These are phyloP conservation scores for Arothron firmamentum DNA, from an alignment of 2,113 vertebrate genomes.

Conservation along the genomic window DNA sequence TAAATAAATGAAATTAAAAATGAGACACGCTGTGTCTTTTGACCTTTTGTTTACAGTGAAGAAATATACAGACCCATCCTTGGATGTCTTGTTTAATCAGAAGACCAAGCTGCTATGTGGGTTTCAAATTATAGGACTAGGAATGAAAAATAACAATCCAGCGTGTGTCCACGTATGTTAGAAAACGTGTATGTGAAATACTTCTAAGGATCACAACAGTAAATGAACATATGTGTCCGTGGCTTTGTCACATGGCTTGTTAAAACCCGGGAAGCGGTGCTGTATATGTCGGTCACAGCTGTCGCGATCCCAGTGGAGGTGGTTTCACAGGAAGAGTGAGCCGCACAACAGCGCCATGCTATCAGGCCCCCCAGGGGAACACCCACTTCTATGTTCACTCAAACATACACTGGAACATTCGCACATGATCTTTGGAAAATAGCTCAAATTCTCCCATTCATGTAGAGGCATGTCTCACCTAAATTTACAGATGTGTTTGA, in stretches of 20 bases:
- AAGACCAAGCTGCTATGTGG: constrained; percentile 23
- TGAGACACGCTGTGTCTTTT: constrained; percentile 37
- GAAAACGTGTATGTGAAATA: constrained; percentile 31
- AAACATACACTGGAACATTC: constrained; percentile 31
- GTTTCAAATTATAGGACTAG: constrained; percentile 22
- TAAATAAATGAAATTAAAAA: constrained; percentile 76
- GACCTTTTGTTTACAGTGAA: constrained; percentile 27
- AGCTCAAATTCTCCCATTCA: constrained; percentile 55
- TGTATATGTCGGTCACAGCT: constrained; percentile 75
- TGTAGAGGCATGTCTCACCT: constrained; percentile 63
- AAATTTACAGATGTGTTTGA: constrained; percentile 74
- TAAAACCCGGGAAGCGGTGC: constrained; percentile 69
- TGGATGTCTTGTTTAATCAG: constrained; percentile 25
- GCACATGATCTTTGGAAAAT: constrained; percentile 44
- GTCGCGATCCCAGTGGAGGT: constrained; percentile 74
- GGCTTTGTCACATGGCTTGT: constrained; percentile 69
- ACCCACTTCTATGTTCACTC: constrained; percentile 51
- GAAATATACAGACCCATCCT: constrained; percentile 9
- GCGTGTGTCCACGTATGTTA: constrained; percentile 19
- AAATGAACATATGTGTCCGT: constrained; percentile 26
- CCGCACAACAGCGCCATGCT: constrained; percentile 67
- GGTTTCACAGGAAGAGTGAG: constrained; percentile 73
- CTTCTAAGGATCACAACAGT: constrained; percentile 38
- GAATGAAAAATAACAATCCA: constrained; percentile 20
- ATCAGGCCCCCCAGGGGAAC: constrained; percentile 70